Base-by-base conservation (phyloP, 2,113 vertebrate genomes). In the Zonotrichia leucophrys region DNA sequence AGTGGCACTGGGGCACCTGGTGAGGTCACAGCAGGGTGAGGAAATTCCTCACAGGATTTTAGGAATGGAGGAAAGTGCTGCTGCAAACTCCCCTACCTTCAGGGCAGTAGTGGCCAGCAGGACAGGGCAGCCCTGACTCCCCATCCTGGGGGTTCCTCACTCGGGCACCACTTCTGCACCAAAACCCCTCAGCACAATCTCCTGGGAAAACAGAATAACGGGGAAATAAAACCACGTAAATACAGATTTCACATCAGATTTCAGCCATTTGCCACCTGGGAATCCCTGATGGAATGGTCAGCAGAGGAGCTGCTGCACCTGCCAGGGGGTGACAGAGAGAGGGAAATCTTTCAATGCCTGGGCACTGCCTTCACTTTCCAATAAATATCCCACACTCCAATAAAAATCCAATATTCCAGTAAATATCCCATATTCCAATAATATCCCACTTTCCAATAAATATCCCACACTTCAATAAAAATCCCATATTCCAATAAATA, bases 41-140 rank as follows among this genome's bases (percentile, higher is more conserved):
- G 31, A 50, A 67, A 50, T 0, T 3, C 2, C n/a, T 18, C 30
- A 15, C 23, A 3, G 3, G 16, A 24, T 21, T 27, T 25, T 2
- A 1, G 2, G 27, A 13, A 7, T 17, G 12, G 35, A 8, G 39
- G 41, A 4, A 55, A 79, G 10, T 1, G 4, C 24, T 6, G 25
- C 12, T 16, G 5, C 42, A 25, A 31, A 27, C n/a, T 13, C 6
- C 10, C n/a, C 93, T 31, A 99, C 99, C 99, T 98, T 97, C 83
- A 44, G 98, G 98, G 74, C 99, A 99, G 90, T 98, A 99, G 93
- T 98, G 98, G 19, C 99, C 99, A 62, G 97, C 77, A 1, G 98
- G 98, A 90, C 99, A 99, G 84, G 95, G 95, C 24, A 90, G 88
- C 31, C 99, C 99, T 8, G 97, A 97, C 7, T 97, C 68, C 80